Percentiles rank a stretch among this genome's conserved stretches.
Conservation (phyloP, 2,113 vertebrate species). For the Oceanites oceanicus region DNA sequence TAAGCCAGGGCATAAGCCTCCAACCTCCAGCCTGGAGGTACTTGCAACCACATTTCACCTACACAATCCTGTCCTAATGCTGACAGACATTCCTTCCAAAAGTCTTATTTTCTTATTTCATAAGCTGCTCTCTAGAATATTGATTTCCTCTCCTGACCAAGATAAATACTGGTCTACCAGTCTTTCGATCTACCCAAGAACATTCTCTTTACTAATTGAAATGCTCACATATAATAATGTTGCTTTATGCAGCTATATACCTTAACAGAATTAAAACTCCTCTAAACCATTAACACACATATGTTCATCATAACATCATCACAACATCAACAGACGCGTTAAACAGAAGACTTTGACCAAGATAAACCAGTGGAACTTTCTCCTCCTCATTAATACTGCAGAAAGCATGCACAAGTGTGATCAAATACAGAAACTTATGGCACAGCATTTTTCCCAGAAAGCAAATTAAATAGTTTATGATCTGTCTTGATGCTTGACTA, state of each 20-base stretch:
- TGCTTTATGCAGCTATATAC: background rate
- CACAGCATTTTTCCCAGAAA: background rate
- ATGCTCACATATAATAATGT: background rate
- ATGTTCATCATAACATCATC: background rate
- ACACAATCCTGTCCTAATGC: background rate
- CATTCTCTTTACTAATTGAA: background rate
- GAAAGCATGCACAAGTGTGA: background rate
- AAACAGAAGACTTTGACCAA: background rate
- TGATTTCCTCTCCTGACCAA: background rate
- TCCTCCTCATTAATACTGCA: background rate
- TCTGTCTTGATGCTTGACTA: background rate
- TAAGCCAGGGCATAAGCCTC: background rate
- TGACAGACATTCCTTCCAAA: background rate
- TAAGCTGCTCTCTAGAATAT: background rate
- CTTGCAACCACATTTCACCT: background rate
- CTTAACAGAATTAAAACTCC: background rate
- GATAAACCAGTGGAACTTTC: background rate
- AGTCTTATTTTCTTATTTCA: background rate
- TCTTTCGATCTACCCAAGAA: background rate
- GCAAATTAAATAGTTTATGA: background rate
- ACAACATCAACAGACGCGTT: background rate
- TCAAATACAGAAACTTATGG: background rate
- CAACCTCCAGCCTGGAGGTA: background rate
- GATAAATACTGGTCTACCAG: background rate
- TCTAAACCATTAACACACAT: background rate